These are phyloP conservation scores for Melieria picta DNA, from an alignment of 2,888 invertebrate species.

Conservation along the genomic window DNA sequence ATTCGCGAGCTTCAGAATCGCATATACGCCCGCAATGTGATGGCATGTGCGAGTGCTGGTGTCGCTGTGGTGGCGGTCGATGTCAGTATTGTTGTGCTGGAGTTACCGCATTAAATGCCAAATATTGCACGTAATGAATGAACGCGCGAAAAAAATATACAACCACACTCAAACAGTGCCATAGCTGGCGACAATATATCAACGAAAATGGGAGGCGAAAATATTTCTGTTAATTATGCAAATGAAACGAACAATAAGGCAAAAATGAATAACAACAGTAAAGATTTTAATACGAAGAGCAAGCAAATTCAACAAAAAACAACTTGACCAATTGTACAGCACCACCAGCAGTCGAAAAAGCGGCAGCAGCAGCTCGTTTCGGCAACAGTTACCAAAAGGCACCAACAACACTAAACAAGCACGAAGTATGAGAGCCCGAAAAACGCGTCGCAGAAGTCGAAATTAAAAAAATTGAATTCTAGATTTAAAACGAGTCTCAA, in stretches of 20 bases:
- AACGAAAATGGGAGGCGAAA: background rate
- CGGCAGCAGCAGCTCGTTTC: no score
- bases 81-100: no score
- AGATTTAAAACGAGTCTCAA: background rate
- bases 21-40: background rate
- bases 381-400: background rate
- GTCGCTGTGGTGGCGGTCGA: no score
- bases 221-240: background rate
- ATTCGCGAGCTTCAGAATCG: background rate
- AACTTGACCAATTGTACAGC: no score
- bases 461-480: conserved; percentile 1
- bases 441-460: background rate
- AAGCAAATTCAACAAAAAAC: no score
- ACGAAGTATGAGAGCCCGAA: background rate
- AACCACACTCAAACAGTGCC: background rate
- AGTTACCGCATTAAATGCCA: background rate
- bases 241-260: background rate
- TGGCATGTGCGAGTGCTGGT: no score
- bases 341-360: no score
- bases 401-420: background rate
- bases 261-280: no score
- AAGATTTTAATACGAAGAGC: no score
- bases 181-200: background rate
- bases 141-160: background rate
- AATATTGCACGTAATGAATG: conserved; percentile 5